These are phyloP conservation scores for Augochlorella aurata DNA, from an alignment of 2,888 invertebrate genomes.

Conservation along the genomic window DNA sequence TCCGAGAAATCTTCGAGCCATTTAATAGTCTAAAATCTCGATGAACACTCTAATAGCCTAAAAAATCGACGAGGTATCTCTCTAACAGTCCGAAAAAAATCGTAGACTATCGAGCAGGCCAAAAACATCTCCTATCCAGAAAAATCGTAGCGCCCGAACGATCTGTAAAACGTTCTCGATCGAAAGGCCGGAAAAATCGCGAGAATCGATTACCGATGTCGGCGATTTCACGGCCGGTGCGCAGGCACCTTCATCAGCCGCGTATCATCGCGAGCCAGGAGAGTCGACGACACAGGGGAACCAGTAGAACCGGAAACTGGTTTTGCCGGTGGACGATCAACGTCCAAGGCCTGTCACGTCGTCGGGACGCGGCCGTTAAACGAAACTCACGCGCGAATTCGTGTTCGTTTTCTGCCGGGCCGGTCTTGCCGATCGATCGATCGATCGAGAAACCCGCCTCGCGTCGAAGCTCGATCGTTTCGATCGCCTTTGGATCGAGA, in stretches of 20 bases:
- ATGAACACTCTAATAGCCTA: no score
- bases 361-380: constrained; percentile 60
- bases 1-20: no score
- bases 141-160: no score
- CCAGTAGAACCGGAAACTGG: constrained; percentile 66
- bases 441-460: constrained; percentile 44
- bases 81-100: no score
- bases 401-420: constrained; percentile 55
- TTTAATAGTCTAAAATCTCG: no score
- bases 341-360: constrained; percentile 73
- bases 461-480: no score
- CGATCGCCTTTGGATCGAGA: neutral
- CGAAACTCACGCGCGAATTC: constrained; percentile 60
- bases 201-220: neutral
- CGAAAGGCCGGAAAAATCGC: neutral
- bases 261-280: constrained; percentile 32
- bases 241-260: constrained; percentile 10
- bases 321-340: constrained; percentile 69
- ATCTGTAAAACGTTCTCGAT: no score
- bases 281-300: constrained; percentile 44
- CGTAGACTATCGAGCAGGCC: no score
- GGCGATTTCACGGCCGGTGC: neutral
- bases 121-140: no score
- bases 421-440: constrained; percentile 10
- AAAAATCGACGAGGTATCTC: no score